Evolutionary conservation across 1,140 invertebrate species (phyloP), one percentile per base, ranked within the genome.

Genomic region (Caerostris extrusa): DNA sequence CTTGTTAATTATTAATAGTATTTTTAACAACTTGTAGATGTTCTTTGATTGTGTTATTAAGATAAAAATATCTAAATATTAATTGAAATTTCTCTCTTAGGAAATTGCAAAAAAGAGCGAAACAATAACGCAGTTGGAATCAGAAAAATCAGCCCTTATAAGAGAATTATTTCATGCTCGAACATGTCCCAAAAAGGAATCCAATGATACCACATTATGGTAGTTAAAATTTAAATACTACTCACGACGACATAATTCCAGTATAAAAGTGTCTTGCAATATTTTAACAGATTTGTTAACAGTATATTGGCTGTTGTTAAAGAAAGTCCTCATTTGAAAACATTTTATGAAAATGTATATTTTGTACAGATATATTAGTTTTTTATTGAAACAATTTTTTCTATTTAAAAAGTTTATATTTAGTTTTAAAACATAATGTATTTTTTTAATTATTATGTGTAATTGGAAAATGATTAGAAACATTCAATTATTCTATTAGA

Each of bases 81-180:
- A 34, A 34, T 34, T 34, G 34, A 34, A 67, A 19, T 60, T 94
- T 82, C 90, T 85, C 71, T 93, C 71, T 91, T 95, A 98, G 98
- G 98, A 98, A 96, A 97, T 98, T 8, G 97, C 97, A 94, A 97
- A 98, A 95, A 98, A 98, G 95, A 97, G 97, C 95, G 98, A 98
- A 95, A 96, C 97, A 95, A 98, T 99, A 95, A 97, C 97, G 58
- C 96, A 98, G 57, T 96, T 99, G 87, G 98, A 98, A 96, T 96
- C 98, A 95, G 98, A 99, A 96, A 99, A 99, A 95, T 97, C 98
- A 17, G 97, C 97, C 94, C 96, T 99, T 6, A 97, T 99, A 12
- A 97, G 98, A 95, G 98, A 99, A 96, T 96, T 99, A 77, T 97
- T 98, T 95, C 96, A 97, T 94, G 95, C 96, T 8, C 95, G 96